Evolutionary conservation across 2,888 invertebrate genomes (phyloP), one percentile per base, ranked within the genome.

Genomic region (Dolichomitus sp.): DNA sequence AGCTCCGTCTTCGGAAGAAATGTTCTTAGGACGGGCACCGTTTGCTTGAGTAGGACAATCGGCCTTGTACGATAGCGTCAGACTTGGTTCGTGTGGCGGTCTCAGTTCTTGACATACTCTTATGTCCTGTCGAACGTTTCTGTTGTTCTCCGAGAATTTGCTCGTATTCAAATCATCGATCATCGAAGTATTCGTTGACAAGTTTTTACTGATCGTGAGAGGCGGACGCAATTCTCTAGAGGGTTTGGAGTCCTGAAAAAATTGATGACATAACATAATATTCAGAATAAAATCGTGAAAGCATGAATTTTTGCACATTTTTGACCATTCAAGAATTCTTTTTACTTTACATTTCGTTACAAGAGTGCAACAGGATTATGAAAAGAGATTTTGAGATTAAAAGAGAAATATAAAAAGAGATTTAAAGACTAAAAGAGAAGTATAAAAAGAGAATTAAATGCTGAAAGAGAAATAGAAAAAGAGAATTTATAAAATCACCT

Each of bases 241-340:
- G 0, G 1, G 1, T 6, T 33, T 11, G 27, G 30, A 2, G 9
- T 80, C 72, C 82, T 85, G 61, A 65, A 70, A 70, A 65, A 30
- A 50, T 19, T 6, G 14, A 14, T 11, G 2, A 23, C 14, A 27
- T 27, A 52, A 17, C 19, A 19, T 52, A 4, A 17, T 48, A 48
- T 5, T 17, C 17, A 6, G 7, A 17, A 48, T 6, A 48, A 4
- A 48, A 48, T 5, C 4, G n/a, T 48, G 6, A 48, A 48, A 48
- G 12, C n/a, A 5, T 11, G 9, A 40, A 40, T 0, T 2, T 0
- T 40, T 9, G 37, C 9, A 37, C 37, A 37, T 37, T 37, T 2
- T 37, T 37, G n/a, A 48, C 1, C 4, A 30, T 50, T 42, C 40
- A 14, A 17, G n/a, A n/a, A n/a, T n/a, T n/a, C n/a, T n/a, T n/a